Evolutionary conservation across 2,888 invertebrate species (phyloP).

Genomic region (Dolomedes plantarius): DNA sequence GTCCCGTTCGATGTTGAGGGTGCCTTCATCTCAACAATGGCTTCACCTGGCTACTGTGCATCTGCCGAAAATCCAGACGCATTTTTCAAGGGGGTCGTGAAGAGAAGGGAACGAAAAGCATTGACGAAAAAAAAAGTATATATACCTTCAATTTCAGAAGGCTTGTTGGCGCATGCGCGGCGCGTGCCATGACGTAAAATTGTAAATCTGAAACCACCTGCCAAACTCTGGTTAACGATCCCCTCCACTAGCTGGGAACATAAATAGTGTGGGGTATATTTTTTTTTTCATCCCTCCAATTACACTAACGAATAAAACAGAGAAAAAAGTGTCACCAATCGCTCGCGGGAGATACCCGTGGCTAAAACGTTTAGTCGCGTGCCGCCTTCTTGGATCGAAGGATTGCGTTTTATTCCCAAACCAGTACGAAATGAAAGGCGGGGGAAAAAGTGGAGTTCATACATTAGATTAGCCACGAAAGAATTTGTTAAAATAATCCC

Average conservation of each 20-base stretch:
- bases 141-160: background rate
- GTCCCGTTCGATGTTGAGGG: conserved; percentile 18
- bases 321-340: background rate
- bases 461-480: too few relatives aligned
- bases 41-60: conserved; percentile 45
- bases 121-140: background rate
- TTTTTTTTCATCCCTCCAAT: background rate
- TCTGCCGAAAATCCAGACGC: conserved; percentile 34
- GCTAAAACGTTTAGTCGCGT: background rate
- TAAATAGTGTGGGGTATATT: background rate
- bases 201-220: conserved; percentile 15
- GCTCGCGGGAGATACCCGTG: background rate
- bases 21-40: conserved; percentile 19
- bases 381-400: background rate
- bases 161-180: conserved; percentile 20
- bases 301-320: background rate
- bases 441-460: too few relatives aligned
- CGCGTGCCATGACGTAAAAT: conserved; percentile 35
- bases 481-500: too few relatives aligned
- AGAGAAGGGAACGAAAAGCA: conserved; percentile 10
- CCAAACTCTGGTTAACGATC: background rate
- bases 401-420: background rate
- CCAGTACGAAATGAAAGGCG: too few relatives aligned
- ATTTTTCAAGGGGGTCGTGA: conserved; percentile 38
- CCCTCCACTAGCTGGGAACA: background rate